Percentiles rank a stretch among this genome's conserved stretches.
phyloP scores from a whole-genome alignment of 2,113 vertebrate genomes.

The Nibea albiflora region DNA sequence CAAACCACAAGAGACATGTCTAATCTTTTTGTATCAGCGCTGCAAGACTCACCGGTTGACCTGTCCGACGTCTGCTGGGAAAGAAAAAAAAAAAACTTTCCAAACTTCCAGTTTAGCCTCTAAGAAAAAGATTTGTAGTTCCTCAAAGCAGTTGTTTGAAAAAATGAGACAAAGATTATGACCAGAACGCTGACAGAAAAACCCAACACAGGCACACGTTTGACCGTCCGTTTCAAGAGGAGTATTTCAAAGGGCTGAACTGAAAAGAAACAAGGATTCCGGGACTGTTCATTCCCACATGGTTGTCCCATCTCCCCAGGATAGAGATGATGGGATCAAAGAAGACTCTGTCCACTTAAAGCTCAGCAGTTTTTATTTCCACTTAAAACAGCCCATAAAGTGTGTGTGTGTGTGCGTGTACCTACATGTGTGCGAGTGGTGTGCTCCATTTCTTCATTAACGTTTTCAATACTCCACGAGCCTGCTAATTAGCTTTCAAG shows the following conservation, averaged over 20 bases:
- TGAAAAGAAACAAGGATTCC: background rate
- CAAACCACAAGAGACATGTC: background rate
- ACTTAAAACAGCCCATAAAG: conserved; percentile 16
- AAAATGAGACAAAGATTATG: background rate
- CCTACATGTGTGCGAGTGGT: conserved; percentile 13
- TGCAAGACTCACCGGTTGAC: background rate
- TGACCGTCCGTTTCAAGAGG: conserved; percentile 3
- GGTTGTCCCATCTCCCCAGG: background rate
- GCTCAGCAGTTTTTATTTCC: conserved; percentile 32
- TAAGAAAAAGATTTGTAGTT: background rate
- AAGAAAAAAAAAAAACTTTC: background rate
- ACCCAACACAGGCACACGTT: background rate
- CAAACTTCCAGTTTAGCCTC: background rate
- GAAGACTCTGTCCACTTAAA: conserved; percentile 21
- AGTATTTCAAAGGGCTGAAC: conserved; percentile 20
- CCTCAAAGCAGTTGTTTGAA: background rate
- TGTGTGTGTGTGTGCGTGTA: background rate
- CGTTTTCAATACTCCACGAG: conserved; percentile 50
- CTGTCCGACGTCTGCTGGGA: too few species aligned
- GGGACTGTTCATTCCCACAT: background rate
- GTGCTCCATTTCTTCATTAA: conserved; percentile 40
- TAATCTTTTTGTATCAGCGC: background rate
- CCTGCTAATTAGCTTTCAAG: conserved; percentile 67
- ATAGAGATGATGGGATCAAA: conserved; percentile 16
- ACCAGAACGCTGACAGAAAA: background rate